phyloP scores from a whole-genome alignment of 1,140 invertebrate species.

The Drosophila yakuba region DNA sequence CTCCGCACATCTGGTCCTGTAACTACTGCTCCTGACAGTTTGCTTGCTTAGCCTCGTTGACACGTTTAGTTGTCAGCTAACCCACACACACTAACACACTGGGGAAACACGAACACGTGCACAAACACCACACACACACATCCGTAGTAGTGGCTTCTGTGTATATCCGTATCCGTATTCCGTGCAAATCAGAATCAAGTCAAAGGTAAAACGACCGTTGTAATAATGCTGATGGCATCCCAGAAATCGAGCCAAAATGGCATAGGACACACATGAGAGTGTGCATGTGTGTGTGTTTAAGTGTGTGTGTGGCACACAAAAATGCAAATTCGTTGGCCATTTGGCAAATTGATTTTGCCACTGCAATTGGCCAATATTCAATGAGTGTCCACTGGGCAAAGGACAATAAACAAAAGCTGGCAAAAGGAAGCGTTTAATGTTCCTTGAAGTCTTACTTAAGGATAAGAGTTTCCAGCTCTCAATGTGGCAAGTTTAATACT shows the following conservation, averaged over 20 bases:
- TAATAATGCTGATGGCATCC: constrained; percentile 68
- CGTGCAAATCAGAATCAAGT: constrained; percentile 73
- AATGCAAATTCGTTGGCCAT: constrained; percentile 72
- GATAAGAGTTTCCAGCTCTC: constrained; percentile 27
- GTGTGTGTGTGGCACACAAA: constrained; percentile 14
- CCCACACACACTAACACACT: constrained; percentile 31
- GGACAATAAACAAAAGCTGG: constrained; percentile 27
- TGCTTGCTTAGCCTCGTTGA: constrained; percentile 74
- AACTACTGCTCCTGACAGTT: constrained; percentile 62
- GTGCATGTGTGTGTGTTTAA: background rate
- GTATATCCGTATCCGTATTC: constrained; percentile 32
- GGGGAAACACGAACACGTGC: constrained; percentile 19
- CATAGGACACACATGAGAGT: background rate
- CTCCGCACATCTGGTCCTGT: constrained; percentile 13
- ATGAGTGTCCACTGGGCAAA: constrained; percentile 38
- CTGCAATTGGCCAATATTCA: constrained; percentile 51
- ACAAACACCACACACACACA: constrained; percentile 13
- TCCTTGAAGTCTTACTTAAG: constrained; percentile 41
- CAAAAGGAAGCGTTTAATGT: constrained; percentile 35
- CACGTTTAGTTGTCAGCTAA: constrained; percentile 74
- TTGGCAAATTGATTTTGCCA: constrained; percentile 75
- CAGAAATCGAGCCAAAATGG: constrained; percentile 50
- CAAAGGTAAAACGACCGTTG: constrained; percentile 69
- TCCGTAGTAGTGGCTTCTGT: constrained; percentile 13
- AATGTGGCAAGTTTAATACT: constrained; percentile 20